Percentiles rank a stretch among this genome's conserved stretches.
Conservation (phyloP, 2,113 vertebrate genomes). For the Bagarius yarrelli region DNA sequence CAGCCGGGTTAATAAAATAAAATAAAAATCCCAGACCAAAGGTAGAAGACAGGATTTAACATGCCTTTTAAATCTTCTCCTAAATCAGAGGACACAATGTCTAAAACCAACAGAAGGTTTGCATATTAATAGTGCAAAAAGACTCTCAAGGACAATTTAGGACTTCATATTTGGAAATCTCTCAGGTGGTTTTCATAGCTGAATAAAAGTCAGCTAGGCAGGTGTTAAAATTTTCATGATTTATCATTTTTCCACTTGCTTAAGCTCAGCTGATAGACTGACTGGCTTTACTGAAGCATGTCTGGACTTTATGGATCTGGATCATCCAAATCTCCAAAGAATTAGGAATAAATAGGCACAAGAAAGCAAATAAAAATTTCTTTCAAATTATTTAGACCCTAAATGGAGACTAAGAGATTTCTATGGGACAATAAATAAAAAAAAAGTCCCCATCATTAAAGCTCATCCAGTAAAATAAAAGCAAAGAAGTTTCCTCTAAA, state of each 20-base stretch:
- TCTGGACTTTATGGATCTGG: neutral
- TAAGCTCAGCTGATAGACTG: neutral
- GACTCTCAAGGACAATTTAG: neutral
- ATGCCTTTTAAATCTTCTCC: neutral
- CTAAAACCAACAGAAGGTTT: constrained; percentile 3
- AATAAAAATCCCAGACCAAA: neutral
- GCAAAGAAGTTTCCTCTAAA: neutral
- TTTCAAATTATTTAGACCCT: too few relatives aligned
- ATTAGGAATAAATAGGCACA: neutral
- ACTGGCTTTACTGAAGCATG: neutral
- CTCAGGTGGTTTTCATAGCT: neutral
- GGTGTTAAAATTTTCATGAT: neutral
- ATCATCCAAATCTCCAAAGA: neutral
- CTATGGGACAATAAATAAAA: too few relatives aligned
- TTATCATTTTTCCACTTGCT: neutral
- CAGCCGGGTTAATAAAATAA: neutral
- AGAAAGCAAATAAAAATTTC: neutral
- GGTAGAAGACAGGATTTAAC: neutral
- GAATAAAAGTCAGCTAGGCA: neutral
- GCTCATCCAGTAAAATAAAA: neutral
- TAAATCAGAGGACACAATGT: neutral
- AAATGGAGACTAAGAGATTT: too few relatives aligned
- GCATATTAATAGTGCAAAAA: neutral
- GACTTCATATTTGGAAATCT: neutral
- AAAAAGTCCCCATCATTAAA: too few relatives aligned